Evolutionary conservation across 2,888 invertebrate genomes (phyloP).

Genomic region (Scaeva pyrastri): DNA sequence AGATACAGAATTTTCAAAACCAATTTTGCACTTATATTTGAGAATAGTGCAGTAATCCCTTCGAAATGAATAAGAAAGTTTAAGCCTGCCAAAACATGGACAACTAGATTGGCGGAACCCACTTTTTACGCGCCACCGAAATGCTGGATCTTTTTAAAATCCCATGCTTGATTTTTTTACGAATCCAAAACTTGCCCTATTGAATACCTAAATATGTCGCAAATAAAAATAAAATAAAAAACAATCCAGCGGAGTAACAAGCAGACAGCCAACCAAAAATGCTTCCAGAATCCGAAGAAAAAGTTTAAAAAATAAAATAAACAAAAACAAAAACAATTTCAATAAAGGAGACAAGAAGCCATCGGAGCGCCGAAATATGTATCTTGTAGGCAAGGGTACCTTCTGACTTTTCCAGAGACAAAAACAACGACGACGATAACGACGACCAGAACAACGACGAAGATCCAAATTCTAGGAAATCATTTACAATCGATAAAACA

Average conservation of each 20-base stretch:
- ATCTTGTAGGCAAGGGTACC: slow-evolving; percentile 66
- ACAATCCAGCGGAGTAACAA: slow-evolving; percentile 33
- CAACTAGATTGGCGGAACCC: too few species aligned
- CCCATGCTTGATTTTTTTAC: too few species aligned
- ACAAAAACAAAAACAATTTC: slow-evolving; percentile 33
- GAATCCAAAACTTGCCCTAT: too few species aligned
- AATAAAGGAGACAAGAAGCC: slow-evolving; percentile 63
- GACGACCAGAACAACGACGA: slow-evolving; percentile 2
- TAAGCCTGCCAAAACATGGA: too few species aligned
- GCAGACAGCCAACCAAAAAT: slow-evolving; percentile 26
- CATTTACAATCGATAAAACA: slow-evolving; percentile 77
- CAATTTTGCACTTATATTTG: too few species aligned
- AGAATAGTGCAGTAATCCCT: too few species aligned
- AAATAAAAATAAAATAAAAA: too few species aligned
- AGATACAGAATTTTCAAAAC: too few species aligned
- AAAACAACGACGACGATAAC: slow-evolving; percentile 3
- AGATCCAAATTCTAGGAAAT: slow-evolving; percentile 77
- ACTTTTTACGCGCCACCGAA: too few species aligned
- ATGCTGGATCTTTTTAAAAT: too few species aligned
- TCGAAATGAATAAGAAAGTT: too few species aligned
- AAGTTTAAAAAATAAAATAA: slow-evolving; percentile 2
- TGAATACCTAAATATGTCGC: too few species aligned
- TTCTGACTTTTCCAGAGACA: slow-evolving; percentile 5
- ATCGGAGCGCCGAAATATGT: slow-evolving; percentile 71
- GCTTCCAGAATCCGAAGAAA: slow-evolving; percentile 43